Evolutionary conservation across 2,113 vertebrate species (phyloP), one percentile per base, ranked within the genome.

Genomic region (Climacteris rufus): DNA sequence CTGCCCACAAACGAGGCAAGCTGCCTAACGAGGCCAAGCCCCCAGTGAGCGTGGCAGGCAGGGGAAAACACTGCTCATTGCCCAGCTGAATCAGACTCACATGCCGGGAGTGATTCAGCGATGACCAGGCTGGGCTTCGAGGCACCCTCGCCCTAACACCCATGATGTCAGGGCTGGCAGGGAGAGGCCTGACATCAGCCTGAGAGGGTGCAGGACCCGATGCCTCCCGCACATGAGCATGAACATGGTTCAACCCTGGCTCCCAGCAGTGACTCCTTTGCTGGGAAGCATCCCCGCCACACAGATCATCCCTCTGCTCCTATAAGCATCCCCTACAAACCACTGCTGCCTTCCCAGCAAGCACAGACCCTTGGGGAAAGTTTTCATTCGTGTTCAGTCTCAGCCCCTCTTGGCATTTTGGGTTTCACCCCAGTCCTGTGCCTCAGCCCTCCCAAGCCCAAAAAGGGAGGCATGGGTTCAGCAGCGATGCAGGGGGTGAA

Each of bases 21-120:
- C 76, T 83, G 54, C 80, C 64, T 47, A 21, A 59, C 0, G 13
- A 70, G 75, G 87, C 81, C 69, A 47, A 74, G 83, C 61, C 50
- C n/a, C 45, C 0, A 0, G 15, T 9, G 30, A 92, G 63, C 9
- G 0, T 24, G 52, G 68, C 80, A 81, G 27, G 44, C 40, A 44
- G 39, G 19, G 42, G 11, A 89, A 68, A 53, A 37, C 15, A 4
- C 53, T 3, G 0, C 39, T 93, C 12, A 2, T 60, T 77, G 64
- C 84, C 78, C 87, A 45, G 90, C 82, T 93, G 90, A 96, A 83
- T 97, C 85, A 95, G 70, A 40, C 35, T 74, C 74, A 2, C 27
- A 7, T 82, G 84, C 61, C 22, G 2, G 57, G 21, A 93, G 66
- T 93, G 95, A 97, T 91, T 95, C 95, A 95, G 87, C 12, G 2